Conservation (phyloP, 2,113 vertebrate species). For the Tinamus guttatus region DNA sequence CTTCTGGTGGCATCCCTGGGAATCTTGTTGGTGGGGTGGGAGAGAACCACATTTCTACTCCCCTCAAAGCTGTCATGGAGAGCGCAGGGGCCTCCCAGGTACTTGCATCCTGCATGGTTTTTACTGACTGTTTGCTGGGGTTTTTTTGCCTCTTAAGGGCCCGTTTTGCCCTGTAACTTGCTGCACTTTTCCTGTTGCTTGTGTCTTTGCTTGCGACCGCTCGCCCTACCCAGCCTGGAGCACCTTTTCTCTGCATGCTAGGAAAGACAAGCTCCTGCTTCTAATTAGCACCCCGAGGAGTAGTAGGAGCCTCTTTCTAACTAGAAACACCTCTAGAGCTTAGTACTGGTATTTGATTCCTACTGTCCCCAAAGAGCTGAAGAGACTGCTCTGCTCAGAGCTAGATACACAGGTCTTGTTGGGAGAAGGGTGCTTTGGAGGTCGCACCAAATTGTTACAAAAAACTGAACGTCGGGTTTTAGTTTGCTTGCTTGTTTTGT, state of each 20-base stretch:
- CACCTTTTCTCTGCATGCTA: background rate
- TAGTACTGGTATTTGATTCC: background rate
- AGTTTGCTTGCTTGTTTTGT: no score
- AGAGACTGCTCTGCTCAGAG: background rate
- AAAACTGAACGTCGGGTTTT: no score
- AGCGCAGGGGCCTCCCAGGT: background rate
- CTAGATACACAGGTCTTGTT: background rate
- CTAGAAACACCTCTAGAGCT: conserved; percentile 1
- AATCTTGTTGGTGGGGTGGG: background rate
- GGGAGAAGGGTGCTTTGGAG: conserved; percentile 24
- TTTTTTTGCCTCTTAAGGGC: background rate
- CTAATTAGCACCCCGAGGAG: conserved; percentile 8
- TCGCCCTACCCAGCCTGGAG: background rate
- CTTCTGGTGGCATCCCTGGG: background rate
- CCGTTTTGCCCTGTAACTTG: background rate
- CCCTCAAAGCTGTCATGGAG: background rate
- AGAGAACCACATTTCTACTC: background rate
- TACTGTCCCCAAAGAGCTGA: background rate
- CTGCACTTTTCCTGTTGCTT: background rate
- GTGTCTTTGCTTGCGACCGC: background rate
- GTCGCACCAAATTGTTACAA: background rate
- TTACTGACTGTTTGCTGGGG: background rate
- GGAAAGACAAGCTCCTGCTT: conserved; percentile 5
- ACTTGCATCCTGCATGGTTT: background rate
- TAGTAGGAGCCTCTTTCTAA: conserved; percentile 26